Conservation (phyloP, 2,113 vertebrate genomes). For the Mastomys coucha region DNA sequence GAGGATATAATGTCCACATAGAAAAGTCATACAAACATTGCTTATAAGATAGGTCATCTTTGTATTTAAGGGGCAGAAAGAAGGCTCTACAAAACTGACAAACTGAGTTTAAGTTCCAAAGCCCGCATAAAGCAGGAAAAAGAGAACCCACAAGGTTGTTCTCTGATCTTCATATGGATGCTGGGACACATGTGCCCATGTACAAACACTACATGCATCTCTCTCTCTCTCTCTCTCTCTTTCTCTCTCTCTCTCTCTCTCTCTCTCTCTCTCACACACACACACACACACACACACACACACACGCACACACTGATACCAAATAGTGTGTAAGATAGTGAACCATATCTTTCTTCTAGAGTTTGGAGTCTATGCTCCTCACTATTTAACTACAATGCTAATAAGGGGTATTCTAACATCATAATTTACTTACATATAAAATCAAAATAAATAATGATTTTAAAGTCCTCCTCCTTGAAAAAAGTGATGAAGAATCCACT, state of each 20-base stretch:
- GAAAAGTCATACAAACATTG: background rate
- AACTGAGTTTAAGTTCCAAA: background rate
- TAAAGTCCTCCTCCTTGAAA: background rate
- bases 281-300: background rate
- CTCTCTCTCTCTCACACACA: background rate
- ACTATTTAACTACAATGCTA: constrained; percentile 3
- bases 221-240: no score
- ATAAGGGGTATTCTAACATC: background rate
- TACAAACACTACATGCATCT: background rate
- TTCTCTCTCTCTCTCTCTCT: no score
- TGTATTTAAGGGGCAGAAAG: background rate
- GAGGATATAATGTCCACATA: background rate
- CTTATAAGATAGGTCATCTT: background rate
- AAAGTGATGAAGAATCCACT: background rate
- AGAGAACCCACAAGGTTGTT: background rate
- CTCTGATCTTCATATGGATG: background rate
- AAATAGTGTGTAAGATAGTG: background rate
- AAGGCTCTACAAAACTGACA: background rate
- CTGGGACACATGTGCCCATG: background rate
- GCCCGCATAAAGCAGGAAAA: background rate
- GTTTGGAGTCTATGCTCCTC: background rate
- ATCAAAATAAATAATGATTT: background rate
- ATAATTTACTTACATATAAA: background rate
- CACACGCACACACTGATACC: background rate
- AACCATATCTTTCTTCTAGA: background rate